These are phyloP conservation scores for Bradysia coprophila DNA, from an alignment of 1,140 invertebrate genomes.

Conservation along the genomic window DNA sequence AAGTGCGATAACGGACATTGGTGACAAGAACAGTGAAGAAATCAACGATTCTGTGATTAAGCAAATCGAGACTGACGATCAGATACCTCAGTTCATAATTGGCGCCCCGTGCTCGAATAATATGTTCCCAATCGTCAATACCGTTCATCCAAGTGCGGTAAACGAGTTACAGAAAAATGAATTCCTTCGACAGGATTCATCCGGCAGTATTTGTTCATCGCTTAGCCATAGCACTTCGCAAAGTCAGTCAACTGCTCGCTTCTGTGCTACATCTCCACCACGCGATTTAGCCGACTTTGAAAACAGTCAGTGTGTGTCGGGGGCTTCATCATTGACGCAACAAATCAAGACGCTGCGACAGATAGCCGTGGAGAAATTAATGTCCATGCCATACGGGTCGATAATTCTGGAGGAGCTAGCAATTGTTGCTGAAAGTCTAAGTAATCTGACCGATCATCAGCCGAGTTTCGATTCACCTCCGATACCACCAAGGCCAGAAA, in stretches of 20 bases:
- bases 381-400: conserved; percentile 40
- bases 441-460: conserved; percentile 19
- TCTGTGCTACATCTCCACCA: conserved; percentile 21
- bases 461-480: neutral
- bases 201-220: conserved; percentile 25
- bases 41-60: neutral
- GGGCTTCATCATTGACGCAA: conserved; percentile 1
- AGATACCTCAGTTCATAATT: neutral
- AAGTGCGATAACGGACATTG: neutral
- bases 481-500: neutral
- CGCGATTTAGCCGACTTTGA: conserved; percentile 13
- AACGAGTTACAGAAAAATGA: conserved; percentile 3
- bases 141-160: neutral
- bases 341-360: conserved; percentile 24
- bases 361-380: conserved; percentile 39
- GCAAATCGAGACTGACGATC: neutral
- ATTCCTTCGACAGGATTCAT: conserved; percentile 16
- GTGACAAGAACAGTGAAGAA: neutral
- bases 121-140: neutral
- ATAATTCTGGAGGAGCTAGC: conserved; percentile 44
- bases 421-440: conserved; percentile 36
- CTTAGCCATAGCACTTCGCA: conserved; percentile 25
- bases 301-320: conserved; percentile 7
- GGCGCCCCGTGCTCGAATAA: conserved; percentile 1
- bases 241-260: conserved; percentile 30